Base-by-base conservation (phyloP, 2,888 invertebrate species). In the Clanis bilineata region DNA sequence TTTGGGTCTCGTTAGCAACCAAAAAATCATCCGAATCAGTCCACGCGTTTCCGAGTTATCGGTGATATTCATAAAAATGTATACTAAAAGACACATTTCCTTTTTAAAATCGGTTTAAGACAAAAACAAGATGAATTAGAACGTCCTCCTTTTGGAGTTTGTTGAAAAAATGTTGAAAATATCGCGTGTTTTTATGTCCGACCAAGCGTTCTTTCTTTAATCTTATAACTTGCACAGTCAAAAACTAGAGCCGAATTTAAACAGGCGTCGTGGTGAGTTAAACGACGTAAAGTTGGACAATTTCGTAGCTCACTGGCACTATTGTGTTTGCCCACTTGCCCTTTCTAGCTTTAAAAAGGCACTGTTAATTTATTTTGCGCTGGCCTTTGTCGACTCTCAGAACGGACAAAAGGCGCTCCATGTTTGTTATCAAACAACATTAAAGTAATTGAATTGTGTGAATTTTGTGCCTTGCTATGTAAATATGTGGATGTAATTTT, bases 241-340 rank as follows among this genome's bases (percentile, higher is more conserved):
- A 15, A 28, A 38, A 51, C 58, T 65, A 71, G 64, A 71, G 68
- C 68, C 73, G 73, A 81, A 83, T 84, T 81, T 80, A 80, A 80
- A 79, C 80, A 78, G 70, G 63, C 67, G 62, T 70, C 74, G 68
- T 72, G 69, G 77, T 74, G 73, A 80, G 77, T 80, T 82, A 81
- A 83, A 72, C 76, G 73, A 70, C 66, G 72, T 67, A 77, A 82
- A 66, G 66, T 66, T 67, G 64, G 57, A 63, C 65, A 63, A 60
- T 66, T 63, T 51, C 45, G 61, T 60, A 64, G 58, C 54, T 65
- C 62, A 62, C 60, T 64, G 64, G 63, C 65, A 66, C 62, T 58
- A 64, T 64, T 58, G 60, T 61, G 60, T 58, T 64, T 61, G 62
- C 58, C 62, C 67, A 68, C 64, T 64, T 62, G 67, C 59, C 62